phyloP scores from a whole-genome alignment of 2,888 invertebrate genomes.

The Petrolisthes cinctipes region DNA sequence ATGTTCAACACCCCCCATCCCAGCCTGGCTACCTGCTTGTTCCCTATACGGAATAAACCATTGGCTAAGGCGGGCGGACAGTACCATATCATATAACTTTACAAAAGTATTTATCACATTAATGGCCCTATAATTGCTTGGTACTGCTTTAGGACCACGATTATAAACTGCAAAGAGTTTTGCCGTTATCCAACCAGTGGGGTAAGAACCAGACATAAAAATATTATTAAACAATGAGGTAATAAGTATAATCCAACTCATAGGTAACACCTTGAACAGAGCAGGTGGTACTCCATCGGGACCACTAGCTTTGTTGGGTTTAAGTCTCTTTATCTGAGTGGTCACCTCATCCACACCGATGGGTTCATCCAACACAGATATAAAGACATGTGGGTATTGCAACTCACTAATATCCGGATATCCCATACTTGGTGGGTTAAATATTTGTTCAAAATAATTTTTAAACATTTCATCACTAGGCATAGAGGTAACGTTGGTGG shows the following conservation, averaged over 20 bases:
- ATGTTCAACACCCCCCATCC: slow-evolving; percentile 30
- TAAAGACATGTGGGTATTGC: neutral
- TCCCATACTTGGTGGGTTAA: slow-evolving; percentile 1
- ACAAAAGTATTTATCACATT: slow-evolving; percentile 9
- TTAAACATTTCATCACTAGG: slow-evolving; percentile 25
- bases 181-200: slow-evolving; percentile 13
- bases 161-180: neutral
- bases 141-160: slow-evolving; percentile 11
- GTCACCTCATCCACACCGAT: neutral
- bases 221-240: slow-evolving; percentile 15
- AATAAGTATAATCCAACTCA: slow-evolving; percentile 28
- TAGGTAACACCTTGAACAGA: slow-evolving; percentile 16
- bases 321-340: slow-evolving; percentile 13
- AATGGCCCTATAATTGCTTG: slow-evolving; percentile 27
- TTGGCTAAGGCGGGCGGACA: slow-evolving; percentile 14
- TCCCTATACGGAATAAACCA: slow-evolving; percentile 3
- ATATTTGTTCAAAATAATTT: slow-evolving; percentile 20
- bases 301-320: slow-evolving; percentile 24
- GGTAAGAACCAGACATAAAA: slow-evolving; percentile 25
- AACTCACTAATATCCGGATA: slow-evolving; percentile 8
- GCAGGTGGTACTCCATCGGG: slow-evolving; percentile 25
- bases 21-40: neutral
- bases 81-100: slow-evolving; percentile 23
- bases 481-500: neutral
- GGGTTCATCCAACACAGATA: slow-evolving; percentile 21